These are phyloP conservation scores for Camponotus pennsylvanicus DNA, from an alignment of 1,140 invertebrate genomes.

Conservation along the genomic window DNA sequence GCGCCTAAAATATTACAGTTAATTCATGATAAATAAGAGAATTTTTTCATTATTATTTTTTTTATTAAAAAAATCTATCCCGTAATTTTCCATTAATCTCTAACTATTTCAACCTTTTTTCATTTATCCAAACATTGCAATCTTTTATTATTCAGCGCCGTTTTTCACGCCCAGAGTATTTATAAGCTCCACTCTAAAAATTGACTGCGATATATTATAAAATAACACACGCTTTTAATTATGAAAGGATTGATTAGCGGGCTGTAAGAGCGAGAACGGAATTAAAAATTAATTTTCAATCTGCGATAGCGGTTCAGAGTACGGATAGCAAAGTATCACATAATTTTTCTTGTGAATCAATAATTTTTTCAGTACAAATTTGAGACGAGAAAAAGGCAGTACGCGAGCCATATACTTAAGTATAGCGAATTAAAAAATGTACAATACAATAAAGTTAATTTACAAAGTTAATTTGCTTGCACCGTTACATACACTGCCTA, in stretches of 20 bases:
- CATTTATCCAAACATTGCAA: neutral
- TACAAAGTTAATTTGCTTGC: neutral
- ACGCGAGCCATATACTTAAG: too few species aligned
- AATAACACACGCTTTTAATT: slow-evolving; percentile 48
- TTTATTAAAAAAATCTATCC: too few species aligned
- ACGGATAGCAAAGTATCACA: neutral
- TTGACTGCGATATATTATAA: slow-evolving; percentile 36
- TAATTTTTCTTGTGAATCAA: slow-evolving; percentile 44
- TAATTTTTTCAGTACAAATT: slow-evolving; percentile 16
- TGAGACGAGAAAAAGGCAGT: neutral
- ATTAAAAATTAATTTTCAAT: slow-evolving; percentile 62
- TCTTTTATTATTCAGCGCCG: slow-evolving; percentile 13
- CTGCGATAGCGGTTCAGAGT: slow-evolving; percentile 4
- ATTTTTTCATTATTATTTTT: neutral
- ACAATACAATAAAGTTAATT: neutral
- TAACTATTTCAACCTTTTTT: too few species aligned
- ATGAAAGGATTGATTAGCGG: slow-evolving; percentile 39
- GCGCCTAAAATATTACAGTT: neutral
- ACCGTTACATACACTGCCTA: neutral
- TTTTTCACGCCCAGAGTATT: neutral
- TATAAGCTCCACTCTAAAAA: slow-evolving; percentile 24
- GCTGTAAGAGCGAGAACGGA: neutral
- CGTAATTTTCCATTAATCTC: neutral
- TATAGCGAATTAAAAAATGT: neutral
- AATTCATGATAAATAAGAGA: slow-evolving; percentile 5